Conservation (phyloP, 2,797 vertebrate genomes). For the Meriones psammophilus region DNA sequence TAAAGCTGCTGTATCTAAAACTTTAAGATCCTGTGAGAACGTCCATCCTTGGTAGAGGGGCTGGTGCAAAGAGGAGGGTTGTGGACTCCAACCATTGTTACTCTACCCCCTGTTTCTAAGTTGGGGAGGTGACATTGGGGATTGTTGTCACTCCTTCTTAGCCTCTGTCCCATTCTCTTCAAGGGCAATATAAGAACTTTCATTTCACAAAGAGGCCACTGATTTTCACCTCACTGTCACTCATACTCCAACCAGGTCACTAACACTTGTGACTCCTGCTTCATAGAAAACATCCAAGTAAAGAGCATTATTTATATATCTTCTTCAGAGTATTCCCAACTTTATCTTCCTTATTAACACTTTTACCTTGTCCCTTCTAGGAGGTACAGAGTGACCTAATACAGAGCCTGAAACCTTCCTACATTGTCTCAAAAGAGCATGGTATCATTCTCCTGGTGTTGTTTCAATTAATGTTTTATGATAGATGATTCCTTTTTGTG, state of each 20-base stretch:
- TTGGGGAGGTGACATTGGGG: no score
- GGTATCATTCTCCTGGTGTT: neutral
- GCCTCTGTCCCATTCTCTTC: no score
- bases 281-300: neutral
- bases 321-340: neutral
- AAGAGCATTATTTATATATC: neutral
- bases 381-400: neutral
- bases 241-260: no score
- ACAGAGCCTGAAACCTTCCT: neutral
- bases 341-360: neutral
- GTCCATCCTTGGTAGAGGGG: no score
- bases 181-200: neutral
- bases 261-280: neutral
- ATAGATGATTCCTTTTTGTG: neutral
- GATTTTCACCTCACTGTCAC: no score
- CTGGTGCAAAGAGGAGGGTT: fast-evolving
- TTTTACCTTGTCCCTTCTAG: no score
- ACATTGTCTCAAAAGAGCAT: neutral
- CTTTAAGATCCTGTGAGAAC: no score
- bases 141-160: no score
- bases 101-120: neutral
- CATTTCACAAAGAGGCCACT: neutral
- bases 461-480: neutral
- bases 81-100: no score
- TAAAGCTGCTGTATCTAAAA: neutral